Percentiles rank a stretch among this genome's conserved stretches.
These are phyloP conservation scores for Platygyra sinensis DNA, from an alignment of 64 coral and sea anemone genomes.

Conservation along the genomic window DNA sequence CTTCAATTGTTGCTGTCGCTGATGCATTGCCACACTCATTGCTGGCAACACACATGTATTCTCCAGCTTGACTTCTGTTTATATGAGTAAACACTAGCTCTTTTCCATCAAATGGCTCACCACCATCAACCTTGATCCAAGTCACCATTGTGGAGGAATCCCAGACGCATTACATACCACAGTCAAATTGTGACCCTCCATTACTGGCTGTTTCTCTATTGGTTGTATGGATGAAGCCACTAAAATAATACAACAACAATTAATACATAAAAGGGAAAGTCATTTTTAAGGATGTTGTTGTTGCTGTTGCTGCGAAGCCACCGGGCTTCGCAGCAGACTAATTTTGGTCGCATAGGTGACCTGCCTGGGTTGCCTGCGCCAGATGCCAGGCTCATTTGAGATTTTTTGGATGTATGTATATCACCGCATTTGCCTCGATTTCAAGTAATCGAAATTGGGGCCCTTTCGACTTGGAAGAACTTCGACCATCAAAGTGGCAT, in stretches of 20 bases:
- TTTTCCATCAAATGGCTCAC: background rate
- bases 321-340: too few relatives aligned
- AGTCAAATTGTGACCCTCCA: background rate
- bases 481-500: too few relatives aligned
- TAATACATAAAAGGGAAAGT: too few relatives aligned
- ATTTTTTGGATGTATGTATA: too few relatives aligned
- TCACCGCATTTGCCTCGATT: too few relatives aligned
- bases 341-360: too few relatives aligned
- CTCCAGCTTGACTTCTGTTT: background rate
- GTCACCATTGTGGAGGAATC: background rate
- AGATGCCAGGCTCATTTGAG: too few relatives aligned
- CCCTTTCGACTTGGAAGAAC: too few relatives aligned
- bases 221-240: slow-evolving; percentile 1
- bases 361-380: too few relatives aligned
- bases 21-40: background rate
- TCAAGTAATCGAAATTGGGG: too few relatives aligned
- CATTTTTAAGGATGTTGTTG: too few relatives aligned
- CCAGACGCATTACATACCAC: background rate
- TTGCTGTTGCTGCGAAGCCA: too few relatives aligned
- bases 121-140: background rate
- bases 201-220: background rate
- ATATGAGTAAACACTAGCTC: background rate
- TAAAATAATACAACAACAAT: background rate
- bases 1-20: background rate
- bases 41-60: slow-evolving; percentile 4